Base-by-base conservation (phyloP, 2,797 vertebrate genomes). In the Crypturellus tataupa region DNA sequence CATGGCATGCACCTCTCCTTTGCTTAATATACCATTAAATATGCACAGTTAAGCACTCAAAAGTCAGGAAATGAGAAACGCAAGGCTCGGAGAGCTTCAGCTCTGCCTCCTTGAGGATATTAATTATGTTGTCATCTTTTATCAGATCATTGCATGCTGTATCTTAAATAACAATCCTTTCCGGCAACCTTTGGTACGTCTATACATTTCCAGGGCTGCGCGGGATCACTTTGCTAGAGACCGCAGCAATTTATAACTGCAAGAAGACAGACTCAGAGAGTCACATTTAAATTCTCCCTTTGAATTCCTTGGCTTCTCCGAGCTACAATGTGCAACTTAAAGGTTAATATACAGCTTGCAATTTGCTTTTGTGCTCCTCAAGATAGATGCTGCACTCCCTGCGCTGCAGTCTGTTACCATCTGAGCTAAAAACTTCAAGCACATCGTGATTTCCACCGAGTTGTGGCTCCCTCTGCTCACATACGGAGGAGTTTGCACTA, bases 11-110 rank as follows among this genome's bases (percentile, higher is more conserved):
- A 39, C 80, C 91, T 89, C 91, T 95, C 89, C 81, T 93, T 96
- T 93, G 90, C 93, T 96, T 96, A 96, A 96, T 90, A 59, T 42
- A 94, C 90, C 85, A 95, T 96, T 95, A 96, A 96, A 95, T 87
- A 96, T 96, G 96, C 94, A 85, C 95, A 94, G 95, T 95, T 96
- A 96, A 93, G 93, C 96, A 95, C 95, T 95, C 89, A 94, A 92
- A 94, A 96, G 93, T 96, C 95, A 96, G 95, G 95, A 95, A 95
- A 96, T 96, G 93, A 94, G 96, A 96, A 93, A 94, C 86, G 89
- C 85, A 94, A 94, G 95, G 96, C 95, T 95, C 96, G 90, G 63
- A 81, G 94, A 96, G 87, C 91, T 95, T 94, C 86, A 94, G 93
- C 93, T 94, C 89, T 96, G 95, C 87, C 94, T 95, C 91, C 94